These are phyloP conservation scores for Gnathonemus longibarbis DNA, from an alignment of 2,113 vertebrate genomes.

Conservation along the genomic window DNA sequence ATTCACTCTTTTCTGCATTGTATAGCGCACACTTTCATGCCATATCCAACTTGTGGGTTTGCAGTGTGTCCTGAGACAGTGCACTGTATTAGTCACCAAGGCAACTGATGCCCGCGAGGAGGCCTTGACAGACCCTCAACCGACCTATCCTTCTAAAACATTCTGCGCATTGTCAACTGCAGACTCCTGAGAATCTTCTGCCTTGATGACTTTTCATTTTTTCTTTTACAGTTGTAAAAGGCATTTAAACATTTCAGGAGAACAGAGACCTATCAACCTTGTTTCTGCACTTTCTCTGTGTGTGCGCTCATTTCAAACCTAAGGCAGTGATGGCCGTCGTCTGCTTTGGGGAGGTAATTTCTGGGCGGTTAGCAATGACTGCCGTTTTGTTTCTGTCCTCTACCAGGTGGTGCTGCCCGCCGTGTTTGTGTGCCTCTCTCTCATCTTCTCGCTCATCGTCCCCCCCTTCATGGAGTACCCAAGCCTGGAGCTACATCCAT, in stretches of 20 bases:
- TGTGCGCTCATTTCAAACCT: neutral
- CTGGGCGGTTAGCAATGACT: neutral
- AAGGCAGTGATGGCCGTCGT: neutral
- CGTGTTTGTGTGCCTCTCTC: slow-evolving; percentile 86
- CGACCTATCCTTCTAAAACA: neutral
- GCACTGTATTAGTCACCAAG: neutral
- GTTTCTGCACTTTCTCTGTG: neutral
- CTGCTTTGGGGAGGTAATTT: neutral
- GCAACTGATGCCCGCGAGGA: neutral
- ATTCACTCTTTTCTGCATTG: neutral
- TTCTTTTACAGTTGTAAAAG: neutral
- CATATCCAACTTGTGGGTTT: neutral
- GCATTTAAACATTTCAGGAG: neutral
- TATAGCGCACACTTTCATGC: neutral
- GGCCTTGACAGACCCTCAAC: neutral
- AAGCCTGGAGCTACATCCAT: slow-evolving; percentile 86
- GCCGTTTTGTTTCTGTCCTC: neutral
- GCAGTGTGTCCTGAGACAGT: neutral
- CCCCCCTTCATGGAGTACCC: slow-evolving; percentile 90
- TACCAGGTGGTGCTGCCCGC: slow-evolving; percentile 84
- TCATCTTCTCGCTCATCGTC: slow-evolving; percentile 90
- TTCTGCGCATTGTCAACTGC: neutral
- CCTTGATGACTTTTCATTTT: neutral
- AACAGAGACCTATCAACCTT: neutral
- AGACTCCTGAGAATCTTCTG: neutral